Evolutionary conservation across 2,113 vertebrate species (phyloP), one percentile per base, ranked within the genome.

Genomic region (Corythoichthys haematopterus): DNA sequence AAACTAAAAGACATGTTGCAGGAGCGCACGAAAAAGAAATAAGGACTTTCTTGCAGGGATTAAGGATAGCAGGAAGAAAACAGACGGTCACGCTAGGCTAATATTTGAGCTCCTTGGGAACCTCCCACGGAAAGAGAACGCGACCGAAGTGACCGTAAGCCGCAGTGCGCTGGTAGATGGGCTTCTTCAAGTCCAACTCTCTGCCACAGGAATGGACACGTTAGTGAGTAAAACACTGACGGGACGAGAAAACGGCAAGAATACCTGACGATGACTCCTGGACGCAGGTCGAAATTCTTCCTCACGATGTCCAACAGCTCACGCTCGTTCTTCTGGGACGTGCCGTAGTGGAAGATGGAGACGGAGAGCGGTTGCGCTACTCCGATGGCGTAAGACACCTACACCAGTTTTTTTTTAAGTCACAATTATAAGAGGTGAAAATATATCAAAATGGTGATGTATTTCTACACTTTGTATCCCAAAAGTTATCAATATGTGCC

Each of bases 341-440:
- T 96, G 61, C 96, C 96, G 1, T 97, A 98, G 90, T 96, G 93
- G 90, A 98, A 98, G 87, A 98, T 98, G 80, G 96, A 98, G 81
- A 98, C 90, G 36, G 96, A 98, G 64, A 98, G 82, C 1, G 96
- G 96, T 72, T 96, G 93, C 61, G 96, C 90, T 20, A 98, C 94
- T 55, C 96, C 96, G 55, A 98, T 98, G 64, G 96, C 96, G 0
- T 98, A 98, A 0, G 96, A 91, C 1, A 98, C 93, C 96, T 98
- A 45, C 10, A 72, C 65, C 15, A 63, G 50, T 20, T 13, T 55
- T 37, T 11, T 3, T 2, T 14, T 52, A 40, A 53, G 48, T 35
- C 35, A 16, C 63, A 36, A 11, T 14, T 28, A 28, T 28, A 28
- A 28, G 20, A 28, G 20, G 20, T 28, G 20, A 28, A 28, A 28